These are phyloP conservation scores for Moxostoma hubbsi DNA, from an alignment of 2,797 vertebrate species.

Conservation along the genomic window DNA sequence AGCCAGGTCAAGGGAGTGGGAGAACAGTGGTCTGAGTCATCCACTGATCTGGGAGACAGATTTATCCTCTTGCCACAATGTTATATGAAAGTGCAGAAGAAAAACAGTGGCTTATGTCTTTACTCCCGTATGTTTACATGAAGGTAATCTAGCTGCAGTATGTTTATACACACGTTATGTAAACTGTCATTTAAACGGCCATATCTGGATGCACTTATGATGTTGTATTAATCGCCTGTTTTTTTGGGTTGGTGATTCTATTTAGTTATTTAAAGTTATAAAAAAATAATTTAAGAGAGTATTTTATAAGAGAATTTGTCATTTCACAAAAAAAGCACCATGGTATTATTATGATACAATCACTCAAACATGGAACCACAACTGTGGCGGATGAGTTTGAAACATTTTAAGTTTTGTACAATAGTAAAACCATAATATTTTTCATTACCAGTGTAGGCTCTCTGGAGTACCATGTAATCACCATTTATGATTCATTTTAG, in stretches of 20 bases:
- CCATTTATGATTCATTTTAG: too few species aligned
- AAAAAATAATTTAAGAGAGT: too few species aligned
- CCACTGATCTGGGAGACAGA: constrained; percentile 51
- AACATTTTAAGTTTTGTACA: too few species aligned
- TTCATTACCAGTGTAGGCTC: too few species aligned
- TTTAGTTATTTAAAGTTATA: background rate
- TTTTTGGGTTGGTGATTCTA: too few species aligned
- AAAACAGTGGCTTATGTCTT: constrained; percentile 45
- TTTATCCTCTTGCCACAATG: constrained; percentile 44
- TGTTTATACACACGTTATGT: constrained; percentile 17
- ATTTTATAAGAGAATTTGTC: too few species aligned
- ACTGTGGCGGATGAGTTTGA: too few species aligned
- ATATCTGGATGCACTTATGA: background rate
- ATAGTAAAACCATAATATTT: too few species aligned
- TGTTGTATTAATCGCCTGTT: background rate
- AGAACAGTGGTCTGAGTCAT: background rate
- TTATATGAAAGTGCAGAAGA: constrained; percentile 56
- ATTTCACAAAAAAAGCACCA: too few species aligned
- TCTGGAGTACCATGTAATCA: too few species aligned
- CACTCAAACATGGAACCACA: too few species aligned
- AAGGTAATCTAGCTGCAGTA: constrained; percentile 46
- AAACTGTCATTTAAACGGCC: background rate
- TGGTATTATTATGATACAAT: too few species aligned
- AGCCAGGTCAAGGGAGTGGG: constrained; percentile 30
- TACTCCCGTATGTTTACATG: constrained; percentile 32